Conservation (phyloP, 2,888 invertebrate genomes). For the Perdita meconis region DNA sequence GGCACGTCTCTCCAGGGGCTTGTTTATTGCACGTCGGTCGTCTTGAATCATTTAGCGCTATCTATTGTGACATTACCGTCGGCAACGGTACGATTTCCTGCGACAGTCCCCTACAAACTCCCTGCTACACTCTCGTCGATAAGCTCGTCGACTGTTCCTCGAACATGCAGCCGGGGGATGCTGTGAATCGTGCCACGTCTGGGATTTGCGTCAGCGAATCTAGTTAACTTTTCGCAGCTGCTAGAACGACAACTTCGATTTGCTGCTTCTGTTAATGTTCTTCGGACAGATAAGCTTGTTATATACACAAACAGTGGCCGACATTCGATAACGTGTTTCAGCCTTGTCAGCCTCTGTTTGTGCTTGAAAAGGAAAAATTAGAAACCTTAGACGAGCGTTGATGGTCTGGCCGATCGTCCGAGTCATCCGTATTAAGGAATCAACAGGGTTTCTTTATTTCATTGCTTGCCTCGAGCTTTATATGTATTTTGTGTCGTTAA, state of each 20-base stretch:
- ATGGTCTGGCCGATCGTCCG: conserved; percentile 50
- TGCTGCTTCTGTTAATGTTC: neutral
- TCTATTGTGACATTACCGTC: conserved; percentile 43
- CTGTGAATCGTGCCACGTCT: conserved; percentile 15
- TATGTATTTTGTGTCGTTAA: neutral
- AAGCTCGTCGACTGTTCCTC: conserved; percentile 5
- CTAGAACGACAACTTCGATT: no score
- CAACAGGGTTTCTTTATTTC: conserved; percentile 34
- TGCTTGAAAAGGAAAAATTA: neutral
- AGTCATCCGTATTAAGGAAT: conserved; percentile 20
- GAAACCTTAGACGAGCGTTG: conserved; percentile 23
- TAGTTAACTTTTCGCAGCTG: neutral
- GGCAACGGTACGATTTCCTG: conserved; percentile 28
- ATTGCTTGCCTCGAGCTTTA: conserved; percentile 6
- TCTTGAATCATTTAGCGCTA: conserved; percentile 37
- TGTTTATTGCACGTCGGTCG: conserved; percentile 38
- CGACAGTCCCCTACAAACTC: neutral
- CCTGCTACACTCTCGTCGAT: conserved; percentile 13
- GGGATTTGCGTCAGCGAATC: neutral
- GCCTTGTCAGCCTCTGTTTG: neutral
- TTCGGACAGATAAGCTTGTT: neutral
- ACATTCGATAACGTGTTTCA: conserved; percentile 2
- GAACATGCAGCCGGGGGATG: conserved; percentile 27
- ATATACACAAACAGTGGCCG: neutral
- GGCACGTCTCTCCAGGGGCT: neutral